Evolutionary conservation across 1,140 invertebrate species (phyloP).

Genomic region (Temnothorax longispinosus): DNA sequence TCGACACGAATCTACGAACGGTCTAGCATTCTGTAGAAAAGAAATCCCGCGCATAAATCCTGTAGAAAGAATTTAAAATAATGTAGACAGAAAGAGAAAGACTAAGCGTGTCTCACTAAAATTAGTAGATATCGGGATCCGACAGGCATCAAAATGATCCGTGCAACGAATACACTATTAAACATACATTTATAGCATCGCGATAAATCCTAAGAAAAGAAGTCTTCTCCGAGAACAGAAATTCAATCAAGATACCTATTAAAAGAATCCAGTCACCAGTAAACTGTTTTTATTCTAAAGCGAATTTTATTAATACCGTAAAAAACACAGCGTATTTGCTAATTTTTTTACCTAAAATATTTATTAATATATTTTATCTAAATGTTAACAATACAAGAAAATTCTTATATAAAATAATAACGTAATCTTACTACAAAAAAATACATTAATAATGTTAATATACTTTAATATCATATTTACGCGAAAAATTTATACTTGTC

Average conservation of each 20-base stretch:
- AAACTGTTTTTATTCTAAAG: background rate
- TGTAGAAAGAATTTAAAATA: slow-evolving; percentile 65
- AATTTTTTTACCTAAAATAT: background rate
- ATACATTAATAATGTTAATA: too few species aligned
- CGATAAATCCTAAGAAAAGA: slow-evolving; percentile 24
- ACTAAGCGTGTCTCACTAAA: background rate
- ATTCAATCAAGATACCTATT: background rate
- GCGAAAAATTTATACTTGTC: background rate
- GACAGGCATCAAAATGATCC: slow-evolving; percentile 66
- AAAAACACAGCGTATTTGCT: background rate
- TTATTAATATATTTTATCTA: background rate
- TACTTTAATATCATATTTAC: too few species aligned
- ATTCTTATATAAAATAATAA: background rate
- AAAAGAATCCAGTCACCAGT: too few species aligned
- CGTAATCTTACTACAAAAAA: too few species aligned
- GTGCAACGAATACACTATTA: slow-evolving; percentile 52
- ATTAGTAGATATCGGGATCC: background rate
- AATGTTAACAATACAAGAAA: background rate
- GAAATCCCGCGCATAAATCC: slow-evolving; percentile 67
- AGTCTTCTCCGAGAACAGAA: background rate
- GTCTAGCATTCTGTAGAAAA: slow-evolving; percentile 53
- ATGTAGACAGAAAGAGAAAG: slow-evolving; percentile 39
- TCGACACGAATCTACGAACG: background rate
- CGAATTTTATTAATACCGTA: background rate
- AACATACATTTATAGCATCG: background rate